phyloP scores from a whole-genome alignment of 2,113 vertebrate genomes.

The Anas platyrhynchos region DNA sequence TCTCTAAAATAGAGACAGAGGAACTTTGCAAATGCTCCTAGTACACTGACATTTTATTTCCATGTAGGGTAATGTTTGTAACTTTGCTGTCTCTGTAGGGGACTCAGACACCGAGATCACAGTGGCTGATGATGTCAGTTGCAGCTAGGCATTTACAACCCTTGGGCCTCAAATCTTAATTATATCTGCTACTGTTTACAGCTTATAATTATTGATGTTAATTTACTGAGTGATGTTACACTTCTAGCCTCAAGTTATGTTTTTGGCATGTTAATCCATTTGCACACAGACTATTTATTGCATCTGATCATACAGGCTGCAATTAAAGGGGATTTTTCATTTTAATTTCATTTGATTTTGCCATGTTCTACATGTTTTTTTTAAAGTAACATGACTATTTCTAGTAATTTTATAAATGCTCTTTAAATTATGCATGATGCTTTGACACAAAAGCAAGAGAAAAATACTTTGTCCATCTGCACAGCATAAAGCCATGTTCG shows the following conservation, averaged over 20 bases:
- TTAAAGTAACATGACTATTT: neutral
- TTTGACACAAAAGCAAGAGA: neutral
- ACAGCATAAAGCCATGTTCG: neutral
- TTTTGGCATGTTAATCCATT: constrained; percentile 52
- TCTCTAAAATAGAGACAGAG: neutral
- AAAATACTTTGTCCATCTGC: neutral
- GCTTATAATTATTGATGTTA: constrained; percentile 73
- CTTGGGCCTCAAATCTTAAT: constrained; percentile 70
- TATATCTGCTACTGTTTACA: constrained; percentile 71
- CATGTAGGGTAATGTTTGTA: neutral
- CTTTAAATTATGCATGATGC: neutral
- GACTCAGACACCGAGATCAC: constrained; percentile 24
- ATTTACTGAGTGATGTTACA: constrained; percentile 68
- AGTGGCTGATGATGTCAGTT: constrained; percentile 10
- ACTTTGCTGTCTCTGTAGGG: constrained; percentile 23
- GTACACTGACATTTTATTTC: neutral
- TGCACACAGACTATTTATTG: neutral
- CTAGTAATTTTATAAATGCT: neutral
- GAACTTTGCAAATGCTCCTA: neutral
- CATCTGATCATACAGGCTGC: neutral
- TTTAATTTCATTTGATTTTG: constrained; percentile 15
- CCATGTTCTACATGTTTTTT: neutral
- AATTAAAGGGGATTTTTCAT: constrained; percentile 30
- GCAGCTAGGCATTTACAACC: constrained; percentile 35
- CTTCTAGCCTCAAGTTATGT: constrained; percentile 56